Percentiles rank a stretch among this genome's conserved stretches.
phyloP scores from a whole-genome alignment of 2,888 invertebrate genomes.

The Tanytarsus gracilentus region DNA sequence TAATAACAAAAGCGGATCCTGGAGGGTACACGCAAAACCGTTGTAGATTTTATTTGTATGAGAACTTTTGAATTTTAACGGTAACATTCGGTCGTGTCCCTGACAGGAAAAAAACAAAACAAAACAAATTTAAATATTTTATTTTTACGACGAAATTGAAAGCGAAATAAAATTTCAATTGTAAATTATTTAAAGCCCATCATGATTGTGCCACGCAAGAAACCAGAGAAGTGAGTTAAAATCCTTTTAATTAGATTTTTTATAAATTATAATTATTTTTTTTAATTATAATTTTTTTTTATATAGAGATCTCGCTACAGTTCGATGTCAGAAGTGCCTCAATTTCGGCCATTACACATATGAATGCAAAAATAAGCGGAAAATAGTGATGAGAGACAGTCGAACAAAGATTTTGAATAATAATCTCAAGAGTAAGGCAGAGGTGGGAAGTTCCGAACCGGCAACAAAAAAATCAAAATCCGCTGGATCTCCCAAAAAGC shows the following conservation, averaged over 20 bases:
- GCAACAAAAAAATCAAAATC: slow-evolving; percentile 33
- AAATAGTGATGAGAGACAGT: slow-evolving; percentile 74
- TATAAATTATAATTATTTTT: background rate
- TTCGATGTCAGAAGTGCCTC: slow-evolving; percentile 86
- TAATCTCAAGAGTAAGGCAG: slow-evolving; percentile 39
- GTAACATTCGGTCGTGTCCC: too few species aligned
- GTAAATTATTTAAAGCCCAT: background rate
- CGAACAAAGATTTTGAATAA: slow-evolving; percentile 72
- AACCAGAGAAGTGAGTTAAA: slow-evolving; percentile 4
- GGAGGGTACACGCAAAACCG: too few species aligned
- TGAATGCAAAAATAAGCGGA: slow-evolving; percentile 83
- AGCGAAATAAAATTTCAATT: background rate
- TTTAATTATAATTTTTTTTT: slow-evolving; percentile 30
- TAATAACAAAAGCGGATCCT: too few species aligned
- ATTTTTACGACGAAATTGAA: too few species aligned
- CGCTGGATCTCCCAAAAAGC: too few species aligned
- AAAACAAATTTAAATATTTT: too few species aligned
- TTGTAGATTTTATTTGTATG: too few species aligned
- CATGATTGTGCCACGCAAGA: slow-evolving; percentile 18
- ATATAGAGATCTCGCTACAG: slow-evolving; percentile 52
- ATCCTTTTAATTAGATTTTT: background rate
- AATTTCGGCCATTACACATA: slow-evolving; percentile 93
- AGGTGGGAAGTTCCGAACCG: slow-evolving; percentile 34
- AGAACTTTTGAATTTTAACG: too few species aligned
- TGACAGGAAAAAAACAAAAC: too few species aligned